Percentiles rank a stretch among this genome's conserved stretches.
Evolutionary conservation across 2,113 vertebrate species (phyloP).

Genomic region (Sebastes schlegelii): DNA sequence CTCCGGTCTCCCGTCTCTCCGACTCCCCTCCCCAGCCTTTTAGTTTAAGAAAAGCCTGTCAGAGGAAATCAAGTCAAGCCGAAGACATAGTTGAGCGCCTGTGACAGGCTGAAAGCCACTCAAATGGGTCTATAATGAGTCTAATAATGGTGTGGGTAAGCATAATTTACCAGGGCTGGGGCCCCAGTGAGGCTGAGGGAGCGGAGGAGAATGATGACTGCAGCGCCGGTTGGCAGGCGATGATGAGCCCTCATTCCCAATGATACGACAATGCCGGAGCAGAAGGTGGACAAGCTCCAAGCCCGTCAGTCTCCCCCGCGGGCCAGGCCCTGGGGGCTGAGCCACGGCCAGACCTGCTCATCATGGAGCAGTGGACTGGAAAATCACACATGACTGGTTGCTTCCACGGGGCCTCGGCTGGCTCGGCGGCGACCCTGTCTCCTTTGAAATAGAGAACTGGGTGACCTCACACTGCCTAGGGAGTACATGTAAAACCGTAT

Average conservation of each 20-base stretch:
- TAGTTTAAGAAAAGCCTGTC: constrained; percentile 82
- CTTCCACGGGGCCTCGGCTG: constrained; percentile 76
- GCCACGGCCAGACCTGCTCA: constrained; percentile 72
- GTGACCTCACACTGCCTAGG: constrained; percentile 78
- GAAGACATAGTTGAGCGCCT: constrained; percentile 79
- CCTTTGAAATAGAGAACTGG: constrained; percentile 81
- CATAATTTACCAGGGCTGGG: constrained; percentile 77
- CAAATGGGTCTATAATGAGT: constrained; percentile 82
- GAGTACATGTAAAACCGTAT: constrained; percentile 74
- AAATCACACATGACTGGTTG: constrained; percentile 83
- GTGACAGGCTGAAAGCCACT: constrained; percentile 83
- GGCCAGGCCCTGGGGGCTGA: constrained; percentile 62
- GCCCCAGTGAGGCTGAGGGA: constrained; percentile 61
- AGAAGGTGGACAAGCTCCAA: constrained; percentile 79
- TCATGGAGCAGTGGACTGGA: constrained; percentile 79
- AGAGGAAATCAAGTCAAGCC: constrained; percentile 80
- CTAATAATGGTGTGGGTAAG: constrained; percentile 83
- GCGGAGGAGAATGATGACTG: constrained; percentile 68
- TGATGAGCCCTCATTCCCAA: constrained; percentile 75
- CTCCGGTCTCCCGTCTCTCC: constrained; percentile 45
- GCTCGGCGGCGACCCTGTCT: constrained; percentile 73
- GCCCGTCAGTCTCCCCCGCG: constrained; percentile 62
- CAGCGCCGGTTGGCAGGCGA: constrained; percentile 64
- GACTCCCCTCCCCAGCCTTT: constrained; percentile 69
- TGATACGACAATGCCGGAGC: constrained; percentile 73